phyloP scores from a whole-genome alignment of 1,140 invertebrate species.

The Zaprionus ghesquierei region DNA sequence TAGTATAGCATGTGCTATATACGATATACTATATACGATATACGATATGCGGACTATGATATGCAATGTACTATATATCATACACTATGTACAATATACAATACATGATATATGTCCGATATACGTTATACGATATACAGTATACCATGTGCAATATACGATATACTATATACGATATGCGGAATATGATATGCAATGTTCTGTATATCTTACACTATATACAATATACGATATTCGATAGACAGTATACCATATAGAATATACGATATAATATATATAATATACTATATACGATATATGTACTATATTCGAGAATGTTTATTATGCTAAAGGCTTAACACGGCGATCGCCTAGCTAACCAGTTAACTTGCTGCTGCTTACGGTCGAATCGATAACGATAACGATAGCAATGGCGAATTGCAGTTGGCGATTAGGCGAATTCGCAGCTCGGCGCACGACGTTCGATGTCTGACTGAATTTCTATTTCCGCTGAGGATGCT shows the following conservation, averaged over 20 bases:
- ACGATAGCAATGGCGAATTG: background rate
- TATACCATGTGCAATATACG: too few relatives aligned
- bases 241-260: background rate
- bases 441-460: constrained; percentile 58
- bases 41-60: too few relatives aligned
- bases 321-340: background rate
- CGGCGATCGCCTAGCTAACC: background rate
- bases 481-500: constrained; percentile 68
- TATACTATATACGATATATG: background rate
- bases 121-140: too few relatives aligned
- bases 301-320: background rate
- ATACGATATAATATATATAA: background rate
- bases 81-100: too few relatives aligned
- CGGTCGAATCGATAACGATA: background rate
- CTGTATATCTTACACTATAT: too few relatives aligned
- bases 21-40: too few relatives aligned
- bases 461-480: constrained; percentile 70
- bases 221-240: too few relatives aligned
- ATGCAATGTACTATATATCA: too few relatives aligned
- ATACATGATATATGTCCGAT: too few relatives aligned
- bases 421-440: constrained; percentile 23
- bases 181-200: too few relatives aligned
- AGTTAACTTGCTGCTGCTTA: background rate
- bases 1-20: too few relatives aligned
- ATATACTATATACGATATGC: too few relatives aligned